Evolutionary conservation across 1,140 invertebrate genomes (phyloP).

Genomic region (Rhyacophila brunnea): DNA sequence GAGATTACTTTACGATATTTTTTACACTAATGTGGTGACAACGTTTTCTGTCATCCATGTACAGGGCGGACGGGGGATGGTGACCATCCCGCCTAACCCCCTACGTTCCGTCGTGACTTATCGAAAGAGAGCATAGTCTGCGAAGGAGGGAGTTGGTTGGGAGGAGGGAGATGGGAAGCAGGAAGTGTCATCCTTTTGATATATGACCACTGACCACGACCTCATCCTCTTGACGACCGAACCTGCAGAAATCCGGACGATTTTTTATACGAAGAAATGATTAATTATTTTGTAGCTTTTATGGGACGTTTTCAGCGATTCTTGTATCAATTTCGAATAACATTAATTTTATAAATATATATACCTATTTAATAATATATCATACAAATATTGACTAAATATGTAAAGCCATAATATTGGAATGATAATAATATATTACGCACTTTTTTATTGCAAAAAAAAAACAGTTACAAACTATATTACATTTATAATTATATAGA

Average conservation of each 20-base stretch:
- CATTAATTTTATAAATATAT: too few relatives aligned
- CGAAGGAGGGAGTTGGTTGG: not conserved
- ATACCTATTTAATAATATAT: too few relatives aligned
- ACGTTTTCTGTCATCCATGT: too few relatives aligned
- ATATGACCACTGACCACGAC: conserved; percentile 17
- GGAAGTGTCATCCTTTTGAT: conserved; percentile 22
- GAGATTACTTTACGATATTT: too few relatives aligned
- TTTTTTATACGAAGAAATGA: too few relatives aligned
- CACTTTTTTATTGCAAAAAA: too few relatives aligned
- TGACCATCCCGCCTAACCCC: not conserved
- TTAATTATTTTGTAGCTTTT: not conserved
- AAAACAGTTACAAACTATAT: too few relatives aligned
- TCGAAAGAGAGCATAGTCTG: not conserved
- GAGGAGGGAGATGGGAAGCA: conserved; percentile 8
- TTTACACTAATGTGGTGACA: too few relatives aligned
- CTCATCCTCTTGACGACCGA: conserved; percentile 7
- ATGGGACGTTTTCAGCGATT: not conserved
- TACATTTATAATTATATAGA: too few relatives aligned
- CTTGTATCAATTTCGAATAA: not conserved
- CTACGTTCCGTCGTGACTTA: not conserved
- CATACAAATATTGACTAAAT: too few relatives aligned
- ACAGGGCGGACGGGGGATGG: not conserved
- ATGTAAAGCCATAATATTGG: too few relatives aligned
- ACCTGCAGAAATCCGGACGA: not conserved
- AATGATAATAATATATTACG: too few relatives aligned